A percentile compares a stretch with the other conserved stretches of the same genome.
phyloP scores from a whole-genome alignment of 2,888 invertebrate genomes.

The Cataglyphis albicans region DNA sequence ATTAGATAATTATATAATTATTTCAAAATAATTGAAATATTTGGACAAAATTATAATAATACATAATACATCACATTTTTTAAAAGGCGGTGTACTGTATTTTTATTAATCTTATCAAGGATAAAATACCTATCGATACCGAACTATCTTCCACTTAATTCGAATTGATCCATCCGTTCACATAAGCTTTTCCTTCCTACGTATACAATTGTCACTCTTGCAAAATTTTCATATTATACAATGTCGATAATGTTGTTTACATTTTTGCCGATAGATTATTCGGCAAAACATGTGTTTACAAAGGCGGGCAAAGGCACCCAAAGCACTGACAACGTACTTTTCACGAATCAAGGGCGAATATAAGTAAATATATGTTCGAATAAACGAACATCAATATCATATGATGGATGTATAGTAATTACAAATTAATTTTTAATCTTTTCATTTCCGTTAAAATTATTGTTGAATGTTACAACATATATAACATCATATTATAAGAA shows the following conservation, averaged over 20 bases:
- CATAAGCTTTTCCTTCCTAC: constrained; percentile 39
- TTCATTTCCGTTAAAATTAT: constrained; percentile 20
- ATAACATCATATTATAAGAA: neutral
- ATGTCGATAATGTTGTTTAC: constrained; percentile 34
- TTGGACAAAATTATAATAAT: neutral
- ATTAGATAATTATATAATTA: neutral
- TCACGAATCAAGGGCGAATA: constrained; percentile 45
- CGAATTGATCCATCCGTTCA: neutral
- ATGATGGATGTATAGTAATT: constrained; percentile 55
- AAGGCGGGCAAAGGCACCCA: constrained; percentile 71
- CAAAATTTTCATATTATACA: constrained; percentile 23
- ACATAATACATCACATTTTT: neutral
- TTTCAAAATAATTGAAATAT: neutral
- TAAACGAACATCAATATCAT: constrained; percentile 37
- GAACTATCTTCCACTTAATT: neutral
- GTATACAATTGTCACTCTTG: constrained; percentile 43
- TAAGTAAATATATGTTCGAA: constrained; percentile 16
- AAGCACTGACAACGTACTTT: constrained; percentile 68
- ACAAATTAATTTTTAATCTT: constrained; percentile 53
- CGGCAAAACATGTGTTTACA: constrained; percentile 44
- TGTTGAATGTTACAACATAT: neutral
- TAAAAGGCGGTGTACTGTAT: neutral
- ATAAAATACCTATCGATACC: neutral
- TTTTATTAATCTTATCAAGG: neutral
- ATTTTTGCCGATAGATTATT: constrained; percentile 14